Evolutionary conservation across 2,797 vertebrate genomes (phyloP), one percentile per base, ranked within the genome.

Genomic region (Oreonectes daqikongensis): DNA sequence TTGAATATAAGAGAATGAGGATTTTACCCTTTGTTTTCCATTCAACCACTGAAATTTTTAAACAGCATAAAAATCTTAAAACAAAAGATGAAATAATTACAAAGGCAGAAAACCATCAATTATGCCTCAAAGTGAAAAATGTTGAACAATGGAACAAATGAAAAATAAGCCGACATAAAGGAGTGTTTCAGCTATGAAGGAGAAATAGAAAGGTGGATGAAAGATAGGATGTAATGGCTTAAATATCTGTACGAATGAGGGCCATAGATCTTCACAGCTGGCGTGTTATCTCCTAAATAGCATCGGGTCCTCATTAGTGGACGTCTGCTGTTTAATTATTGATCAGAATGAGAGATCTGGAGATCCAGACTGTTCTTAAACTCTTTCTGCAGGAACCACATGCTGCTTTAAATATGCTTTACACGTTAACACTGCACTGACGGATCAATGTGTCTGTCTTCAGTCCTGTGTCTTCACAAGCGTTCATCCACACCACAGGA

Each of bases 281-380:
- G 52, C 32, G 64, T 28, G 3, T 64, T 73, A 64, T 74, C 69
- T 81, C 26, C 79, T 64, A 42, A 81, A 67, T 77, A 68, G 35
- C 46, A 72, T 61, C 70, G 77, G 74, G 69, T 59, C 75, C 57
- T 77, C 75, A 81, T 81, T 81, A 81, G 79, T 69, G 69, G 26
- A 67, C 61, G 75, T 81, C 79, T 77, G 69, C 69, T 77, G 52
- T 28, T 81, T 69, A 77, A 81, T 77, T 81, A 72, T 80, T 80
- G 48, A 76, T 48, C 24, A 50, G 65, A 48, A 75, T 75, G 50
- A 75, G 60, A 57, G 60, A 60, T 78, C 24, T 69, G n/a, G 55
- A 64, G 26, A 44, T 24, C 66, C 40, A 50, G 32, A 22, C 22
- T 30, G 63, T 70, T 55, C 28, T 70, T 22, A 28, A 61, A 32